These are phyloP conservation scores for Parelbella ahira DNA, from an alignment of 2,888 invertebrate genomes.

Conservation along the genomic window DNA sequence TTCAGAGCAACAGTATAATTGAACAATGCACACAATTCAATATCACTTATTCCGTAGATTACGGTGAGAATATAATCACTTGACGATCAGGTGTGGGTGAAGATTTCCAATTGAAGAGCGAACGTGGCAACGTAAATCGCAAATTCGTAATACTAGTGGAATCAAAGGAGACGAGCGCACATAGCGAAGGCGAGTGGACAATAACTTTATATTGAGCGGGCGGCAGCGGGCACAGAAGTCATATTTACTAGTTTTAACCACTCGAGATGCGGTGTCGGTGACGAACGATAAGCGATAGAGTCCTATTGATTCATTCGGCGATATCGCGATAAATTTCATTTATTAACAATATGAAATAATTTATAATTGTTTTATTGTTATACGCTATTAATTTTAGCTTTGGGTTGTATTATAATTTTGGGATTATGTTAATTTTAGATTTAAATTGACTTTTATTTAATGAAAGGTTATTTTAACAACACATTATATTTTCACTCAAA, in stretches of 20 bases:
- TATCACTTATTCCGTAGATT: slow-evolving; percentile 23
- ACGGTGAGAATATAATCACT: slow-evolving; percentile 5
- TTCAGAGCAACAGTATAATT: slow-evolving; percentile 3
- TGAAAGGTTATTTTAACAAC: no score
- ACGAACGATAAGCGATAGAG: slow-evolving; percentile 30
- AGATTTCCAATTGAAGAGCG: neutral
- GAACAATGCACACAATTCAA: slow-evolving; percentile 17
- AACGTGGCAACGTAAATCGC: neutral
- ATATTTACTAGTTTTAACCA: slow-evolving; percentile 62
- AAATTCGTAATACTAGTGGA: slow-evolving; percentile 23
- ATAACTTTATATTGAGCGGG: slow-evolving; percentile 64
- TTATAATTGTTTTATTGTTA: no score
- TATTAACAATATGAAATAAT: no score
- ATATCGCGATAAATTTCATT: no score
- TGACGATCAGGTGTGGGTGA: neutral
- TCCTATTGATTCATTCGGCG: no score
- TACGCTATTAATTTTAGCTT: no score
- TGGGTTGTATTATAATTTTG: no score
- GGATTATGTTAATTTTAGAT: no score
- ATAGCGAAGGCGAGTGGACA: slow-evolving; percentile 51
- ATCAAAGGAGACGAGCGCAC: slow-evolving; percentile 49
- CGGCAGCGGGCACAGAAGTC: slow-evolving; percentile 43
- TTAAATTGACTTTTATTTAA: no score
- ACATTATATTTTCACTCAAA: no score
- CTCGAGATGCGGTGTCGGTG: slow-evolving; percentile 44